Evolutionary conservation across 2,113 vertebrate genomes (phyloP), one percentile per base, ranked within the genome.

Genomic region (Grallaria varia): DNA sequence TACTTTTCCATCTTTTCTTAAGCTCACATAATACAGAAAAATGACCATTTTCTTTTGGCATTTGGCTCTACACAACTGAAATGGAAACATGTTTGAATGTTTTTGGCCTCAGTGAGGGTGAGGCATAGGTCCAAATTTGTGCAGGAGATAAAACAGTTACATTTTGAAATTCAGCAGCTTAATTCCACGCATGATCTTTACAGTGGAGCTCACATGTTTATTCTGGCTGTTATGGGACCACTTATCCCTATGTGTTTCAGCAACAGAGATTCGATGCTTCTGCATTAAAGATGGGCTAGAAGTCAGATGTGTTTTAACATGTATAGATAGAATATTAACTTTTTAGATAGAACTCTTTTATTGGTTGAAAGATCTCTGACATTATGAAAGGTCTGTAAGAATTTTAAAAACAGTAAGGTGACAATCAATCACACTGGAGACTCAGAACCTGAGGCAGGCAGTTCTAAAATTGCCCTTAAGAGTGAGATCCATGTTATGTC

Each of bases 1-100:
- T 84, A 83, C 23, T 93, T 96, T 84, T 89, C 62, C 74, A 73
- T 85, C 78, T 91, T 94, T 76, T 71, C 53, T 66, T 87, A 75
- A 87, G 28, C 25, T 75, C 35, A 69, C 33, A 71, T 79, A 83
- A 84, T 69, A 58, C 37, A 89, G 74, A 93, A 93, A 87, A 91
- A 76, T 22, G 82, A 39, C 20, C 31, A 44, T 87, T 89, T 95
- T 69, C 40, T 87, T 84, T 91, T 75, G 66, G 15, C 8, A 50
- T 89, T 95, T 93, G 74, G 40, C 62, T 87, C 40, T 84, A 11
- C 72, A 39, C 0, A 0, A 63, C 60, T 85, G 55, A 44, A 89
- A 79, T 30, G 50, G n/a, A 96, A 96, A 10, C 49, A 30, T 20
- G 30, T 44, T 87, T 91, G 75, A 56, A 75, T 64, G 22, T n/a